These are phyloP conservation scores for Varanus salvator DNA, from an alignment of 2,113 vertebrate genomes.

Conservation along the genomic window DNA sequence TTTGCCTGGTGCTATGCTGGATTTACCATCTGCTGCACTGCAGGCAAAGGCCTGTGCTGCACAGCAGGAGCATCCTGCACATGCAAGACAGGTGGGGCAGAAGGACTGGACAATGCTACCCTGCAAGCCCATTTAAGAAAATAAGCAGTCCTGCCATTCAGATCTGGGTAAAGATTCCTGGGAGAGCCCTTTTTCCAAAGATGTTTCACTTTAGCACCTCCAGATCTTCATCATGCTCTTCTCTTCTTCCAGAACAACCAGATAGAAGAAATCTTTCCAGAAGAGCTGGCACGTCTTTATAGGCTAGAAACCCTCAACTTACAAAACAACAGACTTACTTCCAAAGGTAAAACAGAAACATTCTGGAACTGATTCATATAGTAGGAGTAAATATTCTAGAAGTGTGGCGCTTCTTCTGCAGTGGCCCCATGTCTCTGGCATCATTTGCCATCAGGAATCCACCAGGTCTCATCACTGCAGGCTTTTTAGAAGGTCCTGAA, in stretches of 20 bases:
- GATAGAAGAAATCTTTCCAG: slow-evolving; percentile 88
- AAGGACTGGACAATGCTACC: background rate
- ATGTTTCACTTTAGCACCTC: slow-evolving; percentile 39
- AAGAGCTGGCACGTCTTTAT: slow-evolving; percentile 89
- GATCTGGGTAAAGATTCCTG: slow-evolving; percentile 40
- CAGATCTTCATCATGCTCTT: slow-evolving; percentile 59
- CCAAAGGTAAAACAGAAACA: slow-evolving; percentile 81
- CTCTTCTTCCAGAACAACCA: slow-evolving; percentile 88
- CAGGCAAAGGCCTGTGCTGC: background rate
- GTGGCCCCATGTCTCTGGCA: no score
- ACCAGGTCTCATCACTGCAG: no score
- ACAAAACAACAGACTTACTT: slow-evolving; percentile 95
- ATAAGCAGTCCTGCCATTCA: slow-evolving; percentile 40
- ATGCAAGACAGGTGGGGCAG: background rate
- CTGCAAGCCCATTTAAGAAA: background rate
- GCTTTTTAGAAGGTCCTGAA: no score
- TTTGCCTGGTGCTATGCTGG: background rate
- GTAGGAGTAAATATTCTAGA: no score
- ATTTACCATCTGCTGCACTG: background rate
- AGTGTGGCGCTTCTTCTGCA: no score
- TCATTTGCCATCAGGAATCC: no score
- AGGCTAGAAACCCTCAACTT: slow-evolving; percentile 94
- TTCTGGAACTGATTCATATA: fast-evolving
- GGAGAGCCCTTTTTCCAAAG: slow-evolving; percentile 31
- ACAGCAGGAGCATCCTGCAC: background rate